Evolutionary conservation across 2,888 invertebrate genomes (phyloP), one percentile per base, ranked within the genome.

Genomic region (Teleogryllus oceanicus): DNA sequence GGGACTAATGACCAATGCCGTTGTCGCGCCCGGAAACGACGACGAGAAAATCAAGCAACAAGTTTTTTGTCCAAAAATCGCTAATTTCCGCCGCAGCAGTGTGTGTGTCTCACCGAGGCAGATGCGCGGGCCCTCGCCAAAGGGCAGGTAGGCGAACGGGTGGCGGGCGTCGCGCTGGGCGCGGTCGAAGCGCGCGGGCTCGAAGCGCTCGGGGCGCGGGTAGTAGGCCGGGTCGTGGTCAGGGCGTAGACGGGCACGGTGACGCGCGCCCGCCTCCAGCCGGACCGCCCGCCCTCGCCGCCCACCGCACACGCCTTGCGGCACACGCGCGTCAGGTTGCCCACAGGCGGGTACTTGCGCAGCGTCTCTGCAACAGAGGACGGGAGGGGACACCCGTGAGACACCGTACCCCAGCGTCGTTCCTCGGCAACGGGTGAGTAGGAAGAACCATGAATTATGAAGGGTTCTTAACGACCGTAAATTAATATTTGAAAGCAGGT

Each of bases 321-420:
- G 83, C 90, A 90, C 83, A 88, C 88, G 77, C 90, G 85, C 18
- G 88, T 85, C 78, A 90, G 86, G 49, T 89, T 85, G 2, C 89
- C 88, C 2, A 90, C 90, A 11, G 90, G 89, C 11, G 91, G 91
- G 85, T 90, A 90, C 85, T 90, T 89, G 74, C 91, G 86, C 83
- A 91, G 85, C 1, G 91, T 90, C 86, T 91, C 91, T 90, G 85
- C 75, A 62, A 62, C 62, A 62, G 2, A 24, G 24, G 24, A 24
- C 2, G 24, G 24, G 24, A 24, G 24, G 24, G 24, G 24, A 3
- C 0, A 37, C 37, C 8, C 37, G 8, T 5, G 37, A 8, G 5
- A 8, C 8, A 37, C 5, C 5, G 8, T 37, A 37, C 8, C 37
- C 8, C 37, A 37, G 5, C 37, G 8, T 37, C 37, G 8, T 5